Evolutionary conservation across 2,113 vertebrate species (phyloP), one percentile per base, ranked within the genome.

Genomic region (Podiceps cristatus): DNA sequence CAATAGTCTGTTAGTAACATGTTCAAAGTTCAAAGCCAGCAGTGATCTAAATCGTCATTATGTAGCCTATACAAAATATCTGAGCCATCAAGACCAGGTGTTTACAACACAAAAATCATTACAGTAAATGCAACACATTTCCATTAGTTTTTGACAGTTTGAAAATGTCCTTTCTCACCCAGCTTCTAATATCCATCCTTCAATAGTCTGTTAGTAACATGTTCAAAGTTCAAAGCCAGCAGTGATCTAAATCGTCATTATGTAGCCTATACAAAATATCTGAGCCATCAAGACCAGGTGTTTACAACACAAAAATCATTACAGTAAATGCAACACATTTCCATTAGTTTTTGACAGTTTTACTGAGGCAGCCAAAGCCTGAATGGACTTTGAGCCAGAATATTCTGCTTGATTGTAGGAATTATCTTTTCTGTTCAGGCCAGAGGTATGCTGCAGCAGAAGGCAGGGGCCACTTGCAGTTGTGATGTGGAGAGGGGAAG

Each of bases 41-140:
- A 82, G 53, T 3, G 3, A 58, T 87, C 31, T 53, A 91, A 94
- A 82, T 95, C 45, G 28, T 89, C 50, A 56, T 86, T 89, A 68
- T 68, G 37, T 33, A 93, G 79, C 73, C 40, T 87, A 33, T 73
- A 85, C 81, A 76, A 85, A 96, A 85, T 58, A 89, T 55, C 66
- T 53, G 63, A 85, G 71, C 84, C 83, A 68, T 82, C 62, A 56
- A 66, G 91, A 75, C 60, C 77, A 87, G 73, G 80, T 96, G 77
- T 96, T 97, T 96, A 94, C 91, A 96, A 55, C 77, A 95, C 62
- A 79, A 89, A 96, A 96, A 53, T 83, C 18, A 0, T 91, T 95
- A 89, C 35, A 85, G 69, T 89, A 87, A 91, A 66, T 62, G 63
- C 80, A 94, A 82, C 81, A 82, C 8, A 1, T 91, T 96, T 93